Base-by-base conservation (phyloP, 1,140 invertebrate species). In the Archivesica marissinica region DNA sequence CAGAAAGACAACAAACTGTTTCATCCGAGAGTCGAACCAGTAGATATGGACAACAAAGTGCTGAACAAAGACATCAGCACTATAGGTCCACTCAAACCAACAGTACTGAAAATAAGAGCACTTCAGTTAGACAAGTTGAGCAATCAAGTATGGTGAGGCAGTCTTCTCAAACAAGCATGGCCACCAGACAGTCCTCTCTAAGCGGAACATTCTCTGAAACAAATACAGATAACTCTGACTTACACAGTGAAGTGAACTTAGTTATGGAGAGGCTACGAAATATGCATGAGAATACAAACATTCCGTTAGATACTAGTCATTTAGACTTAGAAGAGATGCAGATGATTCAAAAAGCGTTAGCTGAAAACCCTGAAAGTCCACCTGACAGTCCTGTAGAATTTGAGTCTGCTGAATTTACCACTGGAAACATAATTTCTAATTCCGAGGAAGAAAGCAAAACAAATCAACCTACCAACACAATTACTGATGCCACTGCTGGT, bases 281-380 rank as follows among this genome's bases (percentile, higher is more conserved):
- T 23, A 83, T 83, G 80, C 54, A 61, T 33, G 70, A 54, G 7
- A 70, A 39, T 44, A 15, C 11, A 0, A 52, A 44, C 15, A 15
- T 20, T 52, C 44, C 41, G 0, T 15, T 81, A n/a, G 70, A 75
- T 64, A 50, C 70, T 47, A 64, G 54, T 75, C 50, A 75, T 66
- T 44, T 83, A 0, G 70, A 75, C 44, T 83, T 33, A 61, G 80
- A 83, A 13, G 80, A 83, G 25, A 83, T 83, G 80, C 20, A 38
- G 20, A 74, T 75, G 68, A 83, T 83, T 13, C 80, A 83, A 41
- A 74, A 61, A 64, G 80, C 70, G 1, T 59, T 83, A 33, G 68
- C 52, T n/a, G 80, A 83, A 35, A 83, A 83, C 38, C 80, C 80
- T 9, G 66, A 59, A 25, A 70, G 68, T 28, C 80, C 80, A 39